Base-by-base conservation (phyloP, 2,797 vertebrate species). In the Harpagifer antarcticus region DNA sequence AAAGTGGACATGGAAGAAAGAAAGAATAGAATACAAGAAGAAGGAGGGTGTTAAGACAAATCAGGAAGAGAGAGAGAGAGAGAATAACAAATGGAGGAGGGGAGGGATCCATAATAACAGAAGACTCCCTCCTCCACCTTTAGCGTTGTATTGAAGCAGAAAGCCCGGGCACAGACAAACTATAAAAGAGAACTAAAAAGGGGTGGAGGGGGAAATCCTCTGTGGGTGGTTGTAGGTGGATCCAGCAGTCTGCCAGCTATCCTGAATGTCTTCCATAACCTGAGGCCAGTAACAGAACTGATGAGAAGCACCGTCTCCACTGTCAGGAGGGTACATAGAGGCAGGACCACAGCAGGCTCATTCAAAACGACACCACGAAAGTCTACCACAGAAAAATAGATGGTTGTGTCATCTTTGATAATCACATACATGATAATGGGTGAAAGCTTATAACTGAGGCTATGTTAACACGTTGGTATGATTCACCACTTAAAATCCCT, bases 241-340 rank as follows among this genome's bases (percentile, higher is more conserved):
- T 73, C 55, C 69, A 60, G 59, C 11, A 54, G 55, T 76, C 11
- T 76, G 62, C 72, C 81, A 90, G 90, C 92, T 81, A 85, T 93
- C 91, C 92, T 73, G 86, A 94, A 76, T 92, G 91, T 78, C 90
- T 94, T 87, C 92, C 90, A 89, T 90, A 91, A 83, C 92, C 93
- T 71, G 86, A 94, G 79, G 95, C 89, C 4, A 90, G 84, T 88
- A 94, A 88, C 87, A 94, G 90, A 94, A 92, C 79, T 89, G 91
- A 89, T 92, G 91, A 76, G 93, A 89, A 87, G 89, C 76, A 76
- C 83, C 79, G 79, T 91, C 89, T 81, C 93, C 89, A 84, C 93
- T 90, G 91, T 86, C 89, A 81, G 91, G 88, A 90, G 78, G 85
- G 69, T 37, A 77, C 31, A 78, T 78, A 33, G 47, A 49, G 14